phyloP scores from a whole-genome alignment of 1,140 invertebrate genomes.

The Littorina saxatilis region DNA sequence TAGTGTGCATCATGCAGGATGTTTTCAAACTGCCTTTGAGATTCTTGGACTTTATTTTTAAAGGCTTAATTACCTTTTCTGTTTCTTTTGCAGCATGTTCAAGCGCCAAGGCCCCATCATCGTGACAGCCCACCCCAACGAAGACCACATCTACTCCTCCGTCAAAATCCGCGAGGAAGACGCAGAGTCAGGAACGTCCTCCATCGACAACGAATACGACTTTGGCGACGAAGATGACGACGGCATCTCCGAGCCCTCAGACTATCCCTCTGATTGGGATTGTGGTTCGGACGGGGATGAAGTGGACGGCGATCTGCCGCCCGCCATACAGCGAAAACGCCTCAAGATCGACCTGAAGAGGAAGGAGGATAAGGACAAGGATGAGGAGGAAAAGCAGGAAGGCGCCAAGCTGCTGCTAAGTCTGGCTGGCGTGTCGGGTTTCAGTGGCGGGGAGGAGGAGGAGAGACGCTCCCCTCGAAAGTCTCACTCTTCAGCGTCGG shows the following conservation, averaged over 20 bases:
- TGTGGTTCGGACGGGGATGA: slow-evolving; percentile 60
- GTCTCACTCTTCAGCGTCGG: background rate
- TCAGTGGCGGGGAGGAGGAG: background rate
- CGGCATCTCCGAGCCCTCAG: slow-evolving; percentile 39
- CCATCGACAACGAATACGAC: slow-evolving; percentile 75
- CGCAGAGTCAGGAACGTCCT: slow-evolving; percentile 68
- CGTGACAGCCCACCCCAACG: slow-evolving; percentile 78
- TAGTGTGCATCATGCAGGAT: too few relatives aligned
- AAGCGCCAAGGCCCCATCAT: slow-evolving; percentile 41
- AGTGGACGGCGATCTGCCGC: slow-evolving; percentile 54
- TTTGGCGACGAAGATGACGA: slow-evolving; percentile 62
- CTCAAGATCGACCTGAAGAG: slow-evolving; percentile 32
- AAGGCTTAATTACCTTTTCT: too few relatives aligned
- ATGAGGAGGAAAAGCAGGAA: slow-evolving; percentile 84
- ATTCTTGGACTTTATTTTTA: background rate
- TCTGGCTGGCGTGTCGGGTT: slow-evolving; percentile 79
- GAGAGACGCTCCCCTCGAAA: background rate
- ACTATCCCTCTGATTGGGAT: slow-evolving; percentile 59
- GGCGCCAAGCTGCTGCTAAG: slow-evolving; percentile 87
- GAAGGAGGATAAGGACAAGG: slow-evolving; percentile 54
- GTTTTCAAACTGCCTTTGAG: too few relatives aligned
- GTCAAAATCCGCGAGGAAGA: slow-evolving; percentile 51
- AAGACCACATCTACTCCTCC: slow-evolving; percentile 85
- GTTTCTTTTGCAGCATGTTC: background rate
- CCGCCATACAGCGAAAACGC: slow-evolving; percentile 26